Evolutionary conservation across 2,888 invertebrate genomes (phyloP).

Genomic region (Pachydiplax longipennis): DNA sequence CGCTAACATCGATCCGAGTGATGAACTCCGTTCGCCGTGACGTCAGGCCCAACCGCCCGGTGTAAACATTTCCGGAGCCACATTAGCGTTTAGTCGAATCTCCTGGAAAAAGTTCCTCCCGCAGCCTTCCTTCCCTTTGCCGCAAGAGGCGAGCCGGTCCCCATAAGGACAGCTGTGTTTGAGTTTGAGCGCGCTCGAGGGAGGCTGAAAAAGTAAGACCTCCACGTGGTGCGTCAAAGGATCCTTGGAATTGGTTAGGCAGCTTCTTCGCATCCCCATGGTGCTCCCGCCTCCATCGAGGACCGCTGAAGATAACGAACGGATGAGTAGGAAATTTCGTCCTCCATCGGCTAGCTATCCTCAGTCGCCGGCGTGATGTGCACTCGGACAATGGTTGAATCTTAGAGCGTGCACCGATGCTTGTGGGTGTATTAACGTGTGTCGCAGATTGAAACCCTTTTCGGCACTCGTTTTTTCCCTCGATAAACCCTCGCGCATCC

Average conservation of each 20-base stretch:
- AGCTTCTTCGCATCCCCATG: not conserved
- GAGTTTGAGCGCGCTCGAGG: not conserved
- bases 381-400: no score
- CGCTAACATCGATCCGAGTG: not conserved
- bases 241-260: not conserved
- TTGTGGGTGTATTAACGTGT: no score
- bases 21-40: conserved; percentile 1
- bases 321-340: not conserved
- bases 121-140: not conserved
- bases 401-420: no score
- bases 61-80: not conserved
- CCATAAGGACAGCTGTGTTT: not conserved
- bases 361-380: not conserved
- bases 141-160: not conserved
- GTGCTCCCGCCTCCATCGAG: no score
- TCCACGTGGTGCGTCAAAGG: not conserved
- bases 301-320: no score
- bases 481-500: not conserved
- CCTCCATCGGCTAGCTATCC: not conserved
- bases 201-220: not conserved
- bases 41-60: not conserved
- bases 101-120: not conserved
- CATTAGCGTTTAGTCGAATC: not conserved
- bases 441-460: no score
- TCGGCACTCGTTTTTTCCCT: not conserved